Evolutionary conservation across 2,888 invertebrate species (phyloP).

Genomic region (Melanostoma scalare): DNA sequence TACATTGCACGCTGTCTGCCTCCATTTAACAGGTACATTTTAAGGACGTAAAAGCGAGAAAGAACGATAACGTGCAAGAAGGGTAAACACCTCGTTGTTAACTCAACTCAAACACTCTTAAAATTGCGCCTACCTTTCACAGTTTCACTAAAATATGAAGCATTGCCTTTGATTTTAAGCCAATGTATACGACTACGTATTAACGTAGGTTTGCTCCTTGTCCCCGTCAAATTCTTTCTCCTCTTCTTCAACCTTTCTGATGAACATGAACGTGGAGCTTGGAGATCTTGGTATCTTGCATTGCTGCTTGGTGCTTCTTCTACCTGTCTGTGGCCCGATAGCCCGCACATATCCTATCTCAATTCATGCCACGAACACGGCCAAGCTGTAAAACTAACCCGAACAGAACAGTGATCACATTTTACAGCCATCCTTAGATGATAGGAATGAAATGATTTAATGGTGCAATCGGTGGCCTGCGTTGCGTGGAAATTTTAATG

Average conservation of each 20-base stretch:
- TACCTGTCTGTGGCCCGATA: constrained; percentile 47
- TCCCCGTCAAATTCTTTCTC: constrained; percentile 46
- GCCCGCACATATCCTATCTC: constrained; percentile 68
- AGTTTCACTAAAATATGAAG: constrained; percentile 63
- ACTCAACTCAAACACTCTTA: constrained; percentile 64
- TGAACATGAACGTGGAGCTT: constrained; percentile 7
- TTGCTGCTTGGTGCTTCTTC: constrained; percentile 28
- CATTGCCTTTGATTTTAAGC: constrained; percentile 62
- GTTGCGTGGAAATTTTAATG: constrained; percentile 42
- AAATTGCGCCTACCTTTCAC: constrained; percentile 68
- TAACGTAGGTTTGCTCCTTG: constrained; percentile 38
- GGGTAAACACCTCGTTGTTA: constrained; percentile 67
- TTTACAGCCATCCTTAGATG: constrained; percentile 51
- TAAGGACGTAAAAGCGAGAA: constrained; percentile 53
- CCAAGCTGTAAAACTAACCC: not conserved
- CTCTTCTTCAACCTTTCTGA: constrained; percentile 11
- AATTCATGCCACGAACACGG: constrained; percentile 51
- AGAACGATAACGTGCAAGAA: constrained; percentile 34
- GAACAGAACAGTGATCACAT: constrained; percentile 8
- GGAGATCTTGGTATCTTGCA: constrained; percentile 31
- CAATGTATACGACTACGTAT: constrained; percentile 21
- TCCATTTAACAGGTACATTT: constrained; percentile 30
- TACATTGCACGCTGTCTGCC: constrained; percentile 40
- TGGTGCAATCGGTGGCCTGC: constrained; percentile 42
- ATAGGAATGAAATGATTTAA: constrained; percentile 62